phyloP scores from a whole-genome alignment of 2,113 vertebrate species.

The Hippocampus barbouri region DNA sequence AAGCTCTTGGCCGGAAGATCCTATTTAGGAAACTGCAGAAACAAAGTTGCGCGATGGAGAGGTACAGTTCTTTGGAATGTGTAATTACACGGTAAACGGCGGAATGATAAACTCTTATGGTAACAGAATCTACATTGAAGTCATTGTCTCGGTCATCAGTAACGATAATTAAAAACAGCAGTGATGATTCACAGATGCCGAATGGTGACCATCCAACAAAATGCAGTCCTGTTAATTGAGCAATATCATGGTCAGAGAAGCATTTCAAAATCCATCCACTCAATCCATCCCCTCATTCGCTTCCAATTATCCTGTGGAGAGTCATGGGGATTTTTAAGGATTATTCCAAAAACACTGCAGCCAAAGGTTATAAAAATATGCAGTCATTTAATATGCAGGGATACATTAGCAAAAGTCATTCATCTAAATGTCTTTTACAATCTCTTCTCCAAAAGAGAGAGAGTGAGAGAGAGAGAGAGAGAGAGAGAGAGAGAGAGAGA shows the following conservation, averaged over 20 bases:
- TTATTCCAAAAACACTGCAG: not conserved
- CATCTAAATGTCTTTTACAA: not conserved
- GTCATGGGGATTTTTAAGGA: constrained; percentile 7
- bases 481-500: constrained; percentile 9
- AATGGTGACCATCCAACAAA: constrained; percentile 9
- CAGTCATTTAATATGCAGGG: constrained; percentile 9
- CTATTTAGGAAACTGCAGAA: constrained; percentile 34
- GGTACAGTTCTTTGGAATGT: not conserved
- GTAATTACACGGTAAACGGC: too few species aligned
- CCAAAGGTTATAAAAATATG: not conserved
- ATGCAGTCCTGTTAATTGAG: not conserved
- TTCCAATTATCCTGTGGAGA: not conserved
- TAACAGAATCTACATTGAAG: not conserved
- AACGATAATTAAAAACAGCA: constrained; percentile 1
- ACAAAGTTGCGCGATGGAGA: constrained; percentile 10
- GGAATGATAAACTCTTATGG: too few species aligned
- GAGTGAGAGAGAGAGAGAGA: constrained; percentile 1
- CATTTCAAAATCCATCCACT: constrained; percentile 4
- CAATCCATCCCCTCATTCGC: constrained; percentile 1
- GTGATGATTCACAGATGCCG: not conserved
- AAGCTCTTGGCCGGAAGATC: constrained; percentile 50
- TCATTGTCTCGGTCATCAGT: not conserved
- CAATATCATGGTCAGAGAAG: constrained; percentile 1
- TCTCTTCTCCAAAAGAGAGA: not conserved
- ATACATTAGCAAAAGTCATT: constrained; percentile 1